Percentiles rank a stretch among this genome's conserved stretches.
These are phyloP conservation scores for Diploptera punctata DNA, from an alignment of 2,888 invertebrate genomes.

Conservation along the genomic window DNA sequence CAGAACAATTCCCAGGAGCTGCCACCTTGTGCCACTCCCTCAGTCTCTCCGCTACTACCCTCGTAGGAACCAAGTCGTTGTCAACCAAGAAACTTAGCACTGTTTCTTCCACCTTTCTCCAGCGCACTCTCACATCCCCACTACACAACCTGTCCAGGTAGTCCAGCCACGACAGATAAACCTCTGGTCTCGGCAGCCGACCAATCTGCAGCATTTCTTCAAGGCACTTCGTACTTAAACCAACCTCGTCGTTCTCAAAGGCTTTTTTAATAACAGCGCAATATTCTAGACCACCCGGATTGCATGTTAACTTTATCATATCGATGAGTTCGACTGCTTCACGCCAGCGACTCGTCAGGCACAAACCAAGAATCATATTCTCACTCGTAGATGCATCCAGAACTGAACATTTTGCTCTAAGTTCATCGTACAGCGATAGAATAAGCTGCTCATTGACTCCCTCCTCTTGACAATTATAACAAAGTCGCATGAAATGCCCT, in stretches of 20 bases:
- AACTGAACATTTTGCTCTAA: slow-evolving; percentile 62
- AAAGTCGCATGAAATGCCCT: slow-evolving; percentile 64
- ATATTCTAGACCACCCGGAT: slow-evolving; percentile 59
- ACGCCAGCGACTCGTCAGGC: slow-evolving; percentile 69
- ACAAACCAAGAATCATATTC: slow-evolving; percentile 66
- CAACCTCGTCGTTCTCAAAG: slow-evolving; percentile 62
- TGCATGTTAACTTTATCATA: slow-evolving; percentile 60
- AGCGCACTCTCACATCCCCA: slow-evolving; percentile 52
- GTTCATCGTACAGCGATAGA: slow-evolving; percentile 56
- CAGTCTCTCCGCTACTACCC: slow-evolving; percentile 52
- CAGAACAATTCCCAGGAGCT: neutral
- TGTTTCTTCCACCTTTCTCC: slow-evolving; percentile 52
- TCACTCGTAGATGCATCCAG: slow-evolving; percentile 68
- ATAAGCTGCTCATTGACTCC: slow-evolving; percentile 62
- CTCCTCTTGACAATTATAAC: slow-evolving; percentile 54
- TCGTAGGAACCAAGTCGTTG: slow-evolving; percentile 56
- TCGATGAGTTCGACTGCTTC: slow-evolving; percentile 66
- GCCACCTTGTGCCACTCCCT: slow-evolving; percentile 35
- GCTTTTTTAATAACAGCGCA: slow-evolving; percentile 64
- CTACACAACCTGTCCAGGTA: slow-evolving; percentile 55
- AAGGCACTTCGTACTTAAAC: slow-evolving; percentile 67
- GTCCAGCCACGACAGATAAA: slow-evolving; percentile 62
- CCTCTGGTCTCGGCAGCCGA: slow-evolving; percentile 57
- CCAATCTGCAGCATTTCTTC: slow-evolving; percentile 59
- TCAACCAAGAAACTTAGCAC: slow-evolving; percentile 64